Base-by-base conservation (phyloP, 2,888 invertebrate species). In the Melanophora roralis region DNA sequence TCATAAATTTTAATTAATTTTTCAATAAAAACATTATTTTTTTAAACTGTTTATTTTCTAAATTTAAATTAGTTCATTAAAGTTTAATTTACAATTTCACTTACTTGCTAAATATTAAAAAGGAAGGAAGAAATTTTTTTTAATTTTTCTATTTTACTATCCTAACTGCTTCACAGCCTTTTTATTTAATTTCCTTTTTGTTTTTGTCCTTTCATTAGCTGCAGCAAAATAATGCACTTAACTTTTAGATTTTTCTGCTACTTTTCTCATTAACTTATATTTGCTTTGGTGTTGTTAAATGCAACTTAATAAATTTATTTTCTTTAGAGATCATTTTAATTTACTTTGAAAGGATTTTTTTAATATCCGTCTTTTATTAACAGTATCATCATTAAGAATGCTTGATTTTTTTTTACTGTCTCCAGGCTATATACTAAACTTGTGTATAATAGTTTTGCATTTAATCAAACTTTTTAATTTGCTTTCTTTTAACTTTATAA, bases 401-500 rank as follows among this genome's bases (percentile, higher is more conserved):
- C 23, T 43, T 47, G 21, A 40, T 32, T 34, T 68, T 51, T 55
- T 55, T 49, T 47, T n/a, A 27, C 4, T 40, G 40, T 3, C 11
- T 38, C 49, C 32, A n/a, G 14, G 55, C 73, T 40, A 45, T 49
- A 5, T 49, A 19, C 14, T 65, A 57, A 65, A 64, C 51, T 62
- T 47, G 36, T 53, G 49, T n/a, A n/a, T n/a, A n/a, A n/a, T 40
- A 57, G 64, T 71, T 69, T 64, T 40, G 27, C 64, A 68, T 78
- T 73, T 73, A 74, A 79, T 75, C 59, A 79, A 79, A 79, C 65
- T 79, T 79, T 78, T 65, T 79, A 79, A 79, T 79, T 79, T 79
- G 75, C 75, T 79, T 71, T 32, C 65, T 23, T 55, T 67, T 67
- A 79, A 71, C 65, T 79, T 67, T 60, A 7, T 67, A 71, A 75